Conservation (phyloP, 2,113 vertebrate genomes). For the Synchiropus splendidus region DNA sequence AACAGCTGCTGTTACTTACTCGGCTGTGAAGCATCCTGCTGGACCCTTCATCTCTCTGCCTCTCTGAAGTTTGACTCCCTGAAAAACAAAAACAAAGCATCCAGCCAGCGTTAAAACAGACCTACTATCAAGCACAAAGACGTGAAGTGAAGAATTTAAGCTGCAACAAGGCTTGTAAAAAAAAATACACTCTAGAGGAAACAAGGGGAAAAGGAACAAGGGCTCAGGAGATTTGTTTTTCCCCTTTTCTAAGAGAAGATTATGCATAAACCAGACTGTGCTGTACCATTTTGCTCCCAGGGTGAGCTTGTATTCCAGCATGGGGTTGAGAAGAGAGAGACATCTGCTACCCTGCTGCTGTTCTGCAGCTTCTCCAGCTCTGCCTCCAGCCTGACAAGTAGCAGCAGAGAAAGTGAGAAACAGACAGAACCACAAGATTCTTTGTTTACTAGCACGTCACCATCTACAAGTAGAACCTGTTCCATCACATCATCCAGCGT, state of each 20-base stretch:
- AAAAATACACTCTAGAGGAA: too few relatives aligned
- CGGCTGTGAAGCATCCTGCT: conserved; percentile 25
- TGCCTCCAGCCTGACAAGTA: conserved; percentile 56
- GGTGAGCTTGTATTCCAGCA: conserved; percentile 62
- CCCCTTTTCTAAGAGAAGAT: neutral
- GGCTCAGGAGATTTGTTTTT: conserved; percentile 16
- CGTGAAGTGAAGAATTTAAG: too few relatives aligned
- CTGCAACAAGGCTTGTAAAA: too few relatives aligned
- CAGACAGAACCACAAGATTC: neutral
- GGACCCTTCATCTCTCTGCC: conserved; percentile 42
- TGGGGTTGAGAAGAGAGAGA: conserved; percentile 60
- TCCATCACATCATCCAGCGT: too few relatives aligned
- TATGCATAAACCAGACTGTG: conserved; percentile 10
- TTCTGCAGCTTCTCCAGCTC: conserved; percentile 70
- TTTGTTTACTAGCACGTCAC: too few relatives aligned
- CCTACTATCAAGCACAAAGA: too few relatives aligned
- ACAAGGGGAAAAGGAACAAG: neutral
- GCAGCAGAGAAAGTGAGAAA: neutral
- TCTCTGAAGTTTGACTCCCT: conserved; percentile 52
- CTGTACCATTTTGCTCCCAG: conserved; percentile 60
- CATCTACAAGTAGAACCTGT: too few relatives aligned
- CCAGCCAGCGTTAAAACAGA: neutral
- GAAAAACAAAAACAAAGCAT: conserved; percentile 45
- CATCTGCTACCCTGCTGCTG: conserved; percentile 45
- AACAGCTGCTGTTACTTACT: too few relatives aligned